Evolutionary conservation across 1,140 invertebrate species (phyloP), one percentile per base, ranked within the genome.

Genomic region (Drosophila mauritiana): DNA sequence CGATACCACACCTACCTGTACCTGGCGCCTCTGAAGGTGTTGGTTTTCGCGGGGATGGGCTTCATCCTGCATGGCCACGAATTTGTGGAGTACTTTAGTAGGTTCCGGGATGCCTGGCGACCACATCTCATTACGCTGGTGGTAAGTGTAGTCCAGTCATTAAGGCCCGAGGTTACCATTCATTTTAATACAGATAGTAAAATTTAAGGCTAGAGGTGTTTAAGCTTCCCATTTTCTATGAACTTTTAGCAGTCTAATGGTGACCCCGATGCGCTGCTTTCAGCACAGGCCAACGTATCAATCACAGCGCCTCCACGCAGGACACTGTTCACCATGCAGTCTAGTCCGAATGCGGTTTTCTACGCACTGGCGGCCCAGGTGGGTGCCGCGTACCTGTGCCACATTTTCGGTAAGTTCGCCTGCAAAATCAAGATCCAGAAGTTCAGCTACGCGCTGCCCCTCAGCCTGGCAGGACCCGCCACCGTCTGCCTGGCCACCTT

Each of bases 361-460:
- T 94, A 94, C 56, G 92, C 95, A 1, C 91, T 96, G 17, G 61
- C 95, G 3, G 92, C 96, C 54, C 96, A 97, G 82, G 93, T 95
- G 22, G 52, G 93, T 6, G 93, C 94, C 0, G 94, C 95, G 15
- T 95, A 96, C 67, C 73, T 96, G 11, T 95, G 95, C 79, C 97
- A 97, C 82, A 94, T 95, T 65, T 95, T 96, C 79, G 95, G 94
- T 22, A 97, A 96, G 94, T 97, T 97, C 80, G 94, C 96, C 10
- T 97, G 96, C 91, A 96, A 96, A 93, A 96, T 97, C 64, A 94
- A 96, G 89, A 97, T 97, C 90, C 96, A 97, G 89, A 94, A 94
- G 46, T 96, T 97, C 81, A 95, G 96, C 73, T 97, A 95, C 83
- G 95, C 97, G 0, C 93, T 97, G 59, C 96, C 97, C 0, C 93